These are phyloP conservation scores for Henricia sp. DNA, from an alignment of 53 echinoderm and acorn worm species.

Conservation along the genomic window DNA sequence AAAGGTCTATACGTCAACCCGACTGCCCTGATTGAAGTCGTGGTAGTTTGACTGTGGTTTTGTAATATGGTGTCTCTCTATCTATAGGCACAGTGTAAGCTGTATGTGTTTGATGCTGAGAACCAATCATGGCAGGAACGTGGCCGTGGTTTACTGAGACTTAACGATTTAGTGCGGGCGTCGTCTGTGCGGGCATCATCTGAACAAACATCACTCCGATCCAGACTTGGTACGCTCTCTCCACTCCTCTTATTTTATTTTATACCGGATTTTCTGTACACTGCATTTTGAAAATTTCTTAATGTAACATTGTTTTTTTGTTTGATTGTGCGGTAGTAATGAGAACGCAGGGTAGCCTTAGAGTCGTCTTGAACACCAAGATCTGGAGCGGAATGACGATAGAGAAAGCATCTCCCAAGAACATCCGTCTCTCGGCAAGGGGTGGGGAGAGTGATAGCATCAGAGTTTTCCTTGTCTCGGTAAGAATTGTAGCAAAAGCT, in stretches of 20 bases:
- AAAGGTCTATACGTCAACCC: no score
- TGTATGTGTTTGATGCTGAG: conserved; percentile 83
- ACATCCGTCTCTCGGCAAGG: conserved; percentile 84
- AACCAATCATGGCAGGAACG: conserved; percentile 87
- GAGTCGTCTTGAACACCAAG: conserved; percentile 93
- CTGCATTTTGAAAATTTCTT: no score
- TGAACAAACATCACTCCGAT: conserved; percentile 75
- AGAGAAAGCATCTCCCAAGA: conserved; percentile 89
- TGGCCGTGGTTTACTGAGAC: conserved; percentile 85
- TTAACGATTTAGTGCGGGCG: conserved; percentile 80
- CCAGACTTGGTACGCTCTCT: conserved; percentile 94
- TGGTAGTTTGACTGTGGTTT: no score
- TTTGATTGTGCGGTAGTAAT: conserved; percentile 76
- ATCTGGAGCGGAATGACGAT: conserved; percentile 92
- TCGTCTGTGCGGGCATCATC: no score
- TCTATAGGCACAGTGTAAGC: conserved; percentile 90
- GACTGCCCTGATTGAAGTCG: no score
- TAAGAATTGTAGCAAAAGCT: no score
- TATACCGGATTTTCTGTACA: no score
- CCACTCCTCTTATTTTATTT: no score
- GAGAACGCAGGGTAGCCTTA: conserved; percentile 95
- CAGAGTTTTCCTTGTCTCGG: conserved; percentile 91
- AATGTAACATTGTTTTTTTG: no score
- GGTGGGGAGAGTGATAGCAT: conserved; percentile 82
- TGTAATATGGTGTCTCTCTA: neutral